phyloP scores from a whole-genome alignment of 2,113 vertebrate species.

The Damaliscus lunatus region DNA sequence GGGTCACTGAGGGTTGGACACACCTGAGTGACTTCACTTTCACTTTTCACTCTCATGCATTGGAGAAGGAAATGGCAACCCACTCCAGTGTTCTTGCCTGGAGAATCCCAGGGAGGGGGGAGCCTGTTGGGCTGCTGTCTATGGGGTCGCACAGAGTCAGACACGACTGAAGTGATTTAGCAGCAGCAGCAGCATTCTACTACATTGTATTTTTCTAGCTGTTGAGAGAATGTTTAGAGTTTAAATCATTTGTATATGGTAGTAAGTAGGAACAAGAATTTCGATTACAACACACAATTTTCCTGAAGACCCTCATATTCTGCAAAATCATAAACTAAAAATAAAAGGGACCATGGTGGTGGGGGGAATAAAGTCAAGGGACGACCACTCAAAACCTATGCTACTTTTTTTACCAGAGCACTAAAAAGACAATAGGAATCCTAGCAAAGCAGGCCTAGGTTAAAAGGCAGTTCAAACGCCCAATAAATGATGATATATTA shows the following conservation, averaged over 20 bases:
- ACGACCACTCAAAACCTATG: neutral
- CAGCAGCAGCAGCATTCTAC: neutral
- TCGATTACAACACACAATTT: neutral
- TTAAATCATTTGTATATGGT: neutral
- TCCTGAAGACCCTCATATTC: neutral
- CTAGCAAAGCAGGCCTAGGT: constrained; percentile 10
- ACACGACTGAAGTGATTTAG: no score
- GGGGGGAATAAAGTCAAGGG: neutral
- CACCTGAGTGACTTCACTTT: no score
- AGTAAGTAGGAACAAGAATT: neutral
- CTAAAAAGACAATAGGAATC: neutral
- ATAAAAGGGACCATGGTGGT: neutral
- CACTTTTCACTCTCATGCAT: no score
- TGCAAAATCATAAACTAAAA: constrained; percentile 7
- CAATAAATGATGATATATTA: constrained; percentile 28
- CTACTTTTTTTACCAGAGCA: neutral
- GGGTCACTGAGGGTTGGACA: no score
- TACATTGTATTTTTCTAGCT: neutral
- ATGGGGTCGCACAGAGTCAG: no score
- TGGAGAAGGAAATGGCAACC: no score
- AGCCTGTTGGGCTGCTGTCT: no score
- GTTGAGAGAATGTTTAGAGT: neutral
- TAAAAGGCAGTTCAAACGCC: constrained; percentile 42
- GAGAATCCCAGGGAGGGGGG: no score
- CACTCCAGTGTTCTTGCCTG: no score